Evolutionary conservation across 2,888 invertebrate genomes (phyloP), one percentile per base, ranked within the genome.

Genomic region (Ormyrus rosae): DNA sequence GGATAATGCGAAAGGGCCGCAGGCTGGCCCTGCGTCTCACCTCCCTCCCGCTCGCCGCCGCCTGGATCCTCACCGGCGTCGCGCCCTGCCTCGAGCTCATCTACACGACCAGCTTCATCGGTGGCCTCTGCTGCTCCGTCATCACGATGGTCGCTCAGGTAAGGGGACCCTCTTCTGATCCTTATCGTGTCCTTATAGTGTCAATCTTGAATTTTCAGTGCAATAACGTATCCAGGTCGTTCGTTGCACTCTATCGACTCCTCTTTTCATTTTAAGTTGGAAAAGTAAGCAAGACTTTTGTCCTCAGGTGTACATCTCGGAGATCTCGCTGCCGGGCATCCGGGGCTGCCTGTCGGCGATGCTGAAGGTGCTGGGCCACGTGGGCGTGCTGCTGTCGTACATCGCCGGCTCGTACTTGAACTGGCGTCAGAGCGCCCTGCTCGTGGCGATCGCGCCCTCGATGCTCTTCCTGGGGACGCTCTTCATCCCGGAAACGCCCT

Each of bases 401-500:
- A 94, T 95, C 77, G 94, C 96, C 50, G 97, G 97, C 65, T 95
- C 96, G 13, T 95, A 95, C 89, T 91, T 96, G 8, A 95, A 96
- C 90, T 97, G 97, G 97, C 93, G 96, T 82, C 95, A 96, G 89
- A 93, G 97, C 79, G 97, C 97, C 0, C 92, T 95, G 55, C 93
- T 96, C 83, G 96, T 96, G 82, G 94, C 96, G 8, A 92, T 96
- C 56, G 95, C 96, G 8, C 96, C 96, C 1, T 92, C 96, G 74
- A 93, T 96, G 81, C 93, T 96, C 81, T 95, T 96, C 90, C 92
- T 95, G 82, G 94, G 95, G 6, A 94, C 96, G 77, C 93, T 95
- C 72, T 95, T 94, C 89, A 94, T 97, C 87, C 97, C 97, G 51
- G 98, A 98, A 92, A 97, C 97, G 58, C 98, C 98, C 13, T 95